Evolutionary conservation across 2,888 invertebrate species (phyloP).

Genomic region (Pristionchus mayeri): DNA sequence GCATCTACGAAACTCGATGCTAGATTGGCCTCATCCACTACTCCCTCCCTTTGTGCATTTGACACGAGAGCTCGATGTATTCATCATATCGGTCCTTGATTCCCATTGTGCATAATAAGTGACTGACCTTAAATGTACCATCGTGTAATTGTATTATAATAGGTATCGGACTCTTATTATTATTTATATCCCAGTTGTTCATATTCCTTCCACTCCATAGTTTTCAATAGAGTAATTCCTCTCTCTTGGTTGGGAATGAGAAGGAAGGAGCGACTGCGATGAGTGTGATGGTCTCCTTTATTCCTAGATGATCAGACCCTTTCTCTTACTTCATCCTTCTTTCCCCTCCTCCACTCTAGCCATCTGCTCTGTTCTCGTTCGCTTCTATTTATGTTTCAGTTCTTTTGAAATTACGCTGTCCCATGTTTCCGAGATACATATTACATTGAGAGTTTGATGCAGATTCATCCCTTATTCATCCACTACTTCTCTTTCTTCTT

Average conservation of each 20-base stretch:
- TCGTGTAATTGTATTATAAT: conserved; percentile 27
- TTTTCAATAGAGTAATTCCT: conserved; percentile 34
- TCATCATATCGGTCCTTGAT: conserved; percentile 2
- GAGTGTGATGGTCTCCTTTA: too few relatives aligned
- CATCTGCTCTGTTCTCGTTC: not conserved
- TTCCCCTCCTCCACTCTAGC: not conserved
- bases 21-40: conserved; percentile 76
- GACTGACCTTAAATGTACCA: not conserved
- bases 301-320: too few relatives aligned
- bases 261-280: too few relatives aligned
- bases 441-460: conserved; percentile 41
- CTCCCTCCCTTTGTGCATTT: conserved; percentile 26
- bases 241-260: not conserved
- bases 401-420: not conserved
- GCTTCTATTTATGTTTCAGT: conserved; percentile 17
- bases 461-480: conserved; percentile 26
- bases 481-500: conserved; percentile 20
- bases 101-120: conserved; percentile 33
- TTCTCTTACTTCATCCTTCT: not conserved
- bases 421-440: conserved; percentile 24
- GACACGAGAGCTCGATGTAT: not conserved
- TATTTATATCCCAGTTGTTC: conserved; percentile 31
- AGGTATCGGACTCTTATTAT: conserved; percentile 34
- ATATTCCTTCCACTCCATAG: conserved; percentile 5
- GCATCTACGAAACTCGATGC: conserved; percentile 98